A percentile compares a stretch with the other conserved stretches of the same genome.
Conservation (phyloP, 2,797 vertebrate genomes). For the Rhynchonycteris naso region DNA sequence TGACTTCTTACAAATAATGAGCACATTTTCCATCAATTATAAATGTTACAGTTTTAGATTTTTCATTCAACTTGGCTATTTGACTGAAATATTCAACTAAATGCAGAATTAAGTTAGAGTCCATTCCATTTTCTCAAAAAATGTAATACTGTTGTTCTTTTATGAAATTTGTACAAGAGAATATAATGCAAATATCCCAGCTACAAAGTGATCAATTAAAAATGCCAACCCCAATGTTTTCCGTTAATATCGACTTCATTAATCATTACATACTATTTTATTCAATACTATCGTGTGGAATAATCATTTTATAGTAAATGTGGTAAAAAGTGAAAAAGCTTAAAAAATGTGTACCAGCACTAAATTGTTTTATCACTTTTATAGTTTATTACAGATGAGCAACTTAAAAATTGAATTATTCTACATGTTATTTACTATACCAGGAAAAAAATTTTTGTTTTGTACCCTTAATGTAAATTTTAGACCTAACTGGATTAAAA, state of each 20-base stretch:
- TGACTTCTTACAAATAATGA: constrained; percentile 66
- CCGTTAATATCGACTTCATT: constrained; percentile 19
- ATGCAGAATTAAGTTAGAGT: constrained; percentile 50
- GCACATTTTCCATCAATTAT: constrained; percentile 44
- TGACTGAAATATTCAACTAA: constrained; percentile 57
- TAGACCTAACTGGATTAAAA: constrained; percentile 47
- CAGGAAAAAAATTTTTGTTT: constrained; percentile 45
- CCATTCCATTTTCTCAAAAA: constrained; percentile 53
- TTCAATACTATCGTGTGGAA: constrained; percentile 51
- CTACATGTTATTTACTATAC: background rate
- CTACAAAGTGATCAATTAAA: constrained; percentile 33
- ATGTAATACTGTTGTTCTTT: constrained; percentile 30
- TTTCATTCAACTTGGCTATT: constrained; percentile 48
- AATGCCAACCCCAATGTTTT: constrained; percentile 33
- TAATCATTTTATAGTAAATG: constrained; percentile 37
- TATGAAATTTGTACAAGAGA: constrained; percentile 36
- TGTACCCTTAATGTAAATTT: constrained; percentile 61
- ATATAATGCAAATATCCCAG: constrained; percentile 47
- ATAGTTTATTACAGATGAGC: constrained; percentile 43
- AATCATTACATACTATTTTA: constrained; percentile 11
- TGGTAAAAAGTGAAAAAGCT: constrained; percentile 35
- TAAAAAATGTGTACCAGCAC: constrained; percentile 43
- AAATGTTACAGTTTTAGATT: constrained; percentile 56
- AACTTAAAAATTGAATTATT: constrained; percentile 50
- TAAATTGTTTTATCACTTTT: constrained; percentile 33